phyloP scores from a whole-genome alignment of 2,113 vertebrate genomes.

The Tylochromis polylepis region DNA sequence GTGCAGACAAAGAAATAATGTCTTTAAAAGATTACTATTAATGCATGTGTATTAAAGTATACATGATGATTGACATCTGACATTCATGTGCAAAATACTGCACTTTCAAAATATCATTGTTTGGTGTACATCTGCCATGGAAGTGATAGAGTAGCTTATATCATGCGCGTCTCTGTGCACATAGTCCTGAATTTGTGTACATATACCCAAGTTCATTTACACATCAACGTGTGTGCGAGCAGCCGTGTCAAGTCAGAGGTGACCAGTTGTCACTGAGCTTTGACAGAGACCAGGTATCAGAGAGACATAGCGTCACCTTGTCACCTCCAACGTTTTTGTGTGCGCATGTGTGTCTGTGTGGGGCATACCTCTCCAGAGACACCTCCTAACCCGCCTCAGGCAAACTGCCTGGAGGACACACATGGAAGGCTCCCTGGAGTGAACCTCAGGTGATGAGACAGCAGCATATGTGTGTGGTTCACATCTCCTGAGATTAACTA shows the following conservation, averaged over 20 bases:
- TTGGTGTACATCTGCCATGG: neutral
- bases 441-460: slow-evolving; percentile 49
- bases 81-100: slow-evolving; percentile 14
- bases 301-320: slow-evolving; percentile 52
- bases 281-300: slow-evolving; percentile 61
- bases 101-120: slow-evolving; percentile 4
- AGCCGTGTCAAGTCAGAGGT: slow-evolving; percentile 29
- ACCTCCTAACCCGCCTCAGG: slow-evolving; percentile 13
- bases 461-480: slow-evolving; percentile 41
- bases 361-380: slow-evolving; percentile 30
- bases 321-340: slow-evolving; percentile 43
- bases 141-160: neutral
- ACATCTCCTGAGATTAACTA: slow-evolving; percentile 34
- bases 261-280: slow-evolving; percentile 47
- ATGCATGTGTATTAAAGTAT: slow-evolving; percentile 16
- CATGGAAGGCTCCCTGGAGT: slow-evolving; percentile 45
- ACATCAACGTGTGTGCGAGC: neutral
- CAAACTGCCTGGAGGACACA: slow-evolving; percentile 45
- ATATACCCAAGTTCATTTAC: neutral
- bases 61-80: slow-evolving; percentile 2
- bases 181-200: neutral
- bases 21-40: slow-evolving; percentile 9
- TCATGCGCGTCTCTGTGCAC: neutral
- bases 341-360: neutral
- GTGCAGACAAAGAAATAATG: neutral